Base-by-base conservation (phyloP, 1,140 invertebrate genomes). In the Dreissena rostriformis region DNA sequence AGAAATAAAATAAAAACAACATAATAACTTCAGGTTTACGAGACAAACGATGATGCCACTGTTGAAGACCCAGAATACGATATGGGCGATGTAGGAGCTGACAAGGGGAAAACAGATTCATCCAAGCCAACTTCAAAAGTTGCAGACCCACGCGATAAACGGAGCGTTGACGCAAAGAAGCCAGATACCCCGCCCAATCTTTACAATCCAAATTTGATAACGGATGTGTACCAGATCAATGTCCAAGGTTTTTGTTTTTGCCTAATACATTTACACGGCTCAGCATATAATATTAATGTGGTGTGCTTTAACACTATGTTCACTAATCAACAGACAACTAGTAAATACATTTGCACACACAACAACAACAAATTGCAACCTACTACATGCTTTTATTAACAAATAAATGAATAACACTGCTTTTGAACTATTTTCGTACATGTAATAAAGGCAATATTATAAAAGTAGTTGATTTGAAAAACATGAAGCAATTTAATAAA, bases 201-300 rank as follows among this genome's bases (percentile, higher is more conserved):
- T 55, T 1, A 70, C 22, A 79, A 79, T 55, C 26, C 65, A 53
- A 70, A 79, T 28, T 57, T 79, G 14, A 10, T 79, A 5, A 79
- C 77, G 17, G 77, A 79, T 53, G 77, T 79, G 1, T 79, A 79
- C 57, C 77, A 79, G 39, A 79, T 79, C 70, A 79, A 79, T 61
- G 52, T 79, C 5, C n/a, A 17, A 57, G 77, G 77, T 79, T 2
- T 39, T 5, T 39, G 39, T 39, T 39, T 5, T 2, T 2, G 39
- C 39, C 39, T 39, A 39, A 39, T 39, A 39, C 2, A 39, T 39
- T 2, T 39, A 8, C 2, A 39, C 39, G 2, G 2, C 8, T 39
- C 39, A 39, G 39, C 39, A 39, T 39, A 39, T 39, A 39, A 5
- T 39, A 8, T 39, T n/a, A n/a, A 39, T 39, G 39, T 39, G 39